Conservation (phyloP, 2,888 invertebrate genomes). For the Ariolimax columbianus region DNA sequence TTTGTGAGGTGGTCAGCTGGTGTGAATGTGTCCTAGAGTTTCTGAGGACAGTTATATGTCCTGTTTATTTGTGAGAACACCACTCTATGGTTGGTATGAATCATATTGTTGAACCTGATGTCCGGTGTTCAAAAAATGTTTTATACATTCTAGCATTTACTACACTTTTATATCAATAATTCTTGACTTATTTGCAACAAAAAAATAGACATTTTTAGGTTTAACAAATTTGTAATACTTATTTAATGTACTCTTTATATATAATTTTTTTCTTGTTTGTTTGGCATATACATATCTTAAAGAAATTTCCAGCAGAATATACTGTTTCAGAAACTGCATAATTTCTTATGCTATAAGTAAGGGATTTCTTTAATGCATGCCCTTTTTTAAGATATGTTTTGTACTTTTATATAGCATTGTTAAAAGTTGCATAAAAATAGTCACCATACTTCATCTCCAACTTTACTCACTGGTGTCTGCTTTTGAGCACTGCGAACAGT, state of each 20-base stretch:
- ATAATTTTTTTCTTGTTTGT: neutral
- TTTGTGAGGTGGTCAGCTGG: neutral
- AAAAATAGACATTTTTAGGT: neutral
- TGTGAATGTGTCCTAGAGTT: neutral
- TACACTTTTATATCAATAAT: neutral
- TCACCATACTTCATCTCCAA: neutral
- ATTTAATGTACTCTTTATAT: no score
- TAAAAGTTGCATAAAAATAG: neutral
- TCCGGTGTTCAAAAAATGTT: neutral
- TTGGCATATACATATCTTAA: neutral
- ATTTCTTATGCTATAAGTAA: neutral
- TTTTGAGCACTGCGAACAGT: neutral
- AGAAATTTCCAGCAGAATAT: neutral
- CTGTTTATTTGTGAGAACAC: neutral
- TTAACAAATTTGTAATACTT: neutral
- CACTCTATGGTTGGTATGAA: neutral
- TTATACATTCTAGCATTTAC: neutral
- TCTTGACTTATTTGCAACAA: neutral
- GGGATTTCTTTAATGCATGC: neutral
- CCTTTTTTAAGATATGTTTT: neutral
- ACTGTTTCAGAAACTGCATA: neutral
- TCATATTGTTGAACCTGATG: neutral
- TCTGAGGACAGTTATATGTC: neutral
- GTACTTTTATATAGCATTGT: neutral
- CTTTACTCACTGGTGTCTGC: neutral